These are phyloP conservation scores for Limenitis camilla DNA, from an alignment of 2,888 invertebrate species.

Conservation along the genomic window DNA sequence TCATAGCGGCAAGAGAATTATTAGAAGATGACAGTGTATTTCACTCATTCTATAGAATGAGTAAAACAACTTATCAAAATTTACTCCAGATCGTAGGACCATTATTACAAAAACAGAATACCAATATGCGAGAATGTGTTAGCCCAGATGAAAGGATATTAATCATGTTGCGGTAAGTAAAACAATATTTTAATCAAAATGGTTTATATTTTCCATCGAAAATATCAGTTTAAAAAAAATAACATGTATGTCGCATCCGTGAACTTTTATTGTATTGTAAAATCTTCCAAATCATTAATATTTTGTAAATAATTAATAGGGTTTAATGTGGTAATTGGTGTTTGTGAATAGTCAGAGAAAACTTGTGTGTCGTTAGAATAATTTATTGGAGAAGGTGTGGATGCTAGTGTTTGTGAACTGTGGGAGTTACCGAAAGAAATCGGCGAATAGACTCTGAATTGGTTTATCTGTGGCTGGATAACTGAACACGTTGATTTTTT, in stretches of 20 bases:
- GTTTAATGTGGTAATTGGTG: no score
- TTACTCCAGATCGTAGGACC: background rate
- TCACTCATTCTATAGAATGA: background rate
- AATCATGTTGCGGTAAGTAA: constrained; percentile 6
- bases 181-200: no score
- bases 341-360: background rate
- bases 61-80: background rate
- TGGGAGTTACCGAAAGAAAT: background rate
- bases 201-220: no score
- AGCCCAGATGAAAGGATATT: constrained; percentile 10
- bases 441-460: background rate
- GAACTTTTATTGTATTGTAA: no score
- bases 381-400: background rate
- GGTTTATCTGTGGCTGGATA: background rate
- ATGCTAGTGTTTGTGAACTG: background rate
- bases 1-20: background rate
- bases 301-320: no score
- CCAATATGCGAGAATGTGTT: constrained; percentile 9
- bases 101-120: background rate
- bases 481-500: background rate
- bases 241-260: no score
- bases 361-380: background rate
- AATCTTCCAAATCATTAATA: no score
- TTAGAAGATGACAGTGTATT: background rate
- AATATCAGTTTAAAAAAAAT: no score